Conservation (phyloP, 2,113 vertebrate species). For the Laticauda laticaudata region DNA sequence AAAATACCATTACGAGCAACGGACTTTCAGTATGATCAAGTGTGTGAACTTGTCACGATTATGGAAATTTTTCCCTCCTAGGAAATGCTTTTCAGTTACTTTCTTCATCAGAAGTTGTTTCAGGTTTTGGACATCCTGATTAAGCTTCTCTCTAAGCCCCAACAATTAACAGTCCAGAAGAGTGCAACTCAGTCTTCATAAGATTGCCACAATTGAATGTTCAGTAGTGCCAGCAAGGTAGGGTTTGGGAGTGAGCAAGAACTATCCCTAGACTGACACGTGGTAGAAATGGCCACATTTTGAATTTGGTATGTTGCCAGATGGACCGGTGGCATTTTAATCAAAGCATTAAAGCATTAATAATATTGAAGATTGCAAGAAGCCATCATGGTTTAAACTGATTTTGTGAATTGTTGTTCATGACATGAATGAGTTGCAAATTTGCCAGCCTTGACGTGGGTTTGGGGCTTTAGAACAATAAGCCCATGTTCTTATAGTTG, state of each 20-base stretch:
- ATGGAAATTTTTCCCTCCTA: neutral
- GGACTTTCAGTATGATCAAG: slow-evolving; percentile 84
- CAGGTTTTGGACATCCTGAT: no score
- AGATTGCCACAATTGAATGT: neutral
- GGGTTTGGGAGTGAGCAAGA: neutral
- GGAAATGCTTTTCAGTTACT: neutral
- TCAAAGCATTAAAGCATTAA: neutral
- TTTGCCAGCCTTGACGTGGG: neutral
- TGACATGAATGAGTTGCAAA: neutral
- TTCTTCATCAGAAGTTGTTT: neutral
- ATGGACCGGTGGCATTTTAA: neutral
- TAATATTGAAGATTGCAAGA: neutral
- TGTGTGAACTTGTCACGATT: slow-evolving; percentile 44
- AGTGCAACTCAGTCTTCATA: neutral
- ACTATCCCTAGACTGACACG: neutral
- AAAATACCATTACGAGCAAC: slow-evolving; percentile 80
- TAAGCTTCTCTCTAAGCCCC: neutral
- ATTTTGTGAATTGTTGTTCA: neutral
- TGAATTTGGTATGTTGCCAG: neutral
- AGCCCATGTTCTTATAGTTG: neutral
- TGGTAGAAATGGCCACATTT: neutral
- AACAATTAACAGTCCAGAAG: neutral
- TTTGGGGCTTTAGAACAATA: neutral
- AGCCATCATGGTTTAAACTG: neutral
- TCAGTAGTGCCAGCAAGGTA: neutral